phyloP scores from a whole-genome alignment of 2,797 vertebrate genomes.

The Epinephelus coioides region DNA sequence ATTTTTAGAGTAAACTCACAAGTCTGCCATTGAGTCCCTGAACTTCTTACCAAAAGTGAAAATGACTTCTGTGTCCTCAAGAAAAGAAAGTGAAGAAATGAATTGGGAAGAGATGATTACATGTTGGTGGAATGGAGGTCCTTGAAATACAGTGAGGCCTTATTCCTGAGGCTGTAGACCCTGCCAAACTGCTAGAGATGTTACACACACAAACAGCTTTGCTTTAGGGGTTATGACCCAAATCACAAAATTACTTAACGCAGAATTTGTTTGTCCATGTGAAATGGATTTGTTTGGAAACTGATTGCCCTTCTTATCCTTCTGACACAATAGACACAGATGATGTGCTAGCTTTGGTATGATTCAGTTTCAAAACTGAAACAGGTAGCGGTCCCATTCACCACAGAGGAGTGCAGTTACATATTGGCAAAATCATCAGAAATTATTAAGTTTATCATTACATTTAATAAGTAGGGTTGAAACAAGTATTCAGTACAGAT shows the following conservation, averaged over 20 bases:
- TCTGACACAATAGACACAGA: neutral
- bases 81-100: conserved; percentile 16
- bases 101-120: neutral
- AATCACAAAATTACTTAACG: conserved; percentile 24
- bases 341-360: neutral
- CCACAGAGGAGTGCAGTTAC: neutral
- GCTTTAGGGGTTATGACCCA: conserved; percentile 15
- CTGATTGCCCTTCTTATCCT: neutral
- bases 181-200: conserved; percentile 10
- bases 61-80: conserved; percentile 2
- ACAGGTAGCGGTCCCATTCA: neutral
- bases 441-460: neutral
- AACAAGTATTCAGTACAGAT: too few species aligned
- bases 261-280: conserved; percentile 11
- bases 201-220: conserved; percentile 10
- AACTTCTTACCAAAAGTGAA: conserved; percentile 5
- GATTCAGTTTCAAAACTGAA: neutral
- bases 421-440: neutral
- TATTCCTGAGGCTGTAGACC: conserved; percentile 20
- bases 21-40: conserved; percentile 4
- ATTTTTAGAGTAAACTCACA: neutral
- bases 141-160: conserved; percentile 1
- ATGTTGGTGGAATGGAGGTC: neutral
- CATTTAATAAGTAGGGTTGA: too few species aligned
- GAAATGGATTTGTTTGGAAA: conserved; percentile 17